These are phyloP conservation scores for Habropoda laboriosa DNA, from an alignment of 1,140 invertebrate genomes.

Conservation along the genomic window DNA sequence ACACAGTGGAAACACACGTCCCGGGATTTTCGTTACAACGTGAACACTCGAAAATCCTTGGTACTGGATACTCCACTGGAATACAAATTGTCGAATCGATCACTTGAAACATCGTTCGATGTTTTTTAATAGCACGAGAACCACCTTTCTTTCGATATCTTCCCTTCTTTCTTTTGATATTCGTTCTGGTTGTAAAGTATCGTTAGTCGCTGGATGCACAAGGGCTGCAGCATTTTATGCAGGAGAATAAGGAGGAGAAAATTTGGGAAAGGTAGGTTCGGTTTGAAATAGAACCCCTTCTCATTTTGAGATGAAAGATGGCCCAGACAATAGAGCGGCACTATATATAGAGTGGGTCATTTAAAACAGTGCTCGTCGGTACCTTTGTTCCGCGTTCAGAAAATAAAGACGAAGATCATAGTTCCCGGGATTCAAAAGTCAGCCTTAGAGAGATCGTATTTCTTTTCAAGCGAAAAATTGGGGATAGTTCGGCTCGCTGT, in stretches of 20 bases:
- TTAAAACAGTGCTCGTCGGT: not conserved
- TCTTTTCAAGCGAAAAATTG: not conserved
- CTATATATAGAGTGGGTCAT: not conserved
- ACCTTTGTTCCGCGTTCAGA: not conserved
- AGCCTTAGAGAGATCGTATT: not conserved
- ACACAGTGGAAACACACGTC: not conserved
- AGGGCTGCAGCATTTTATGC: not conserved
- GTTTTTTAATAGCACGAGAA: not conserved
- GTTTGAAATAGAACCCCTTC: not conserved
- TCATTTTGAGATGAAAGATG: slow-evolving; percentile 5
- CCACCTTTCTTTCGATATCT: not conserved
- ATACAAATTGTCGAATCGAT: not conserved
- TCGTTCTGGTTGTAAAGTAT: not conserved
- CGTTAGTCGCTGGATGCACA: not conserved
- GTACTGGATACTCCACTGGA: not conserved
- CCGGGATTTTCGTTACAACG: not conserved
- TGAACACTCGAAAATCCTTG: not conserved
- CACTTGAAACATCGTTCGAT: not conserved
- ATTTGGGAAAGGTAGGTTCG: not conserved
- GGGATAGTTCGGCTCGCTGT: no score
- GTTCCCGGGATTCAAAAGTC: no score
- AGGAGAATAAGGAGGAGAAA: not conserved
- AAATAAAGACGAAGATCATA: not conserved
- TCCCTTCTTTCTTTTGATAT: not conserved
- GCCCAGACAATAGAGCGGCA: not conserved